These are phyloP conservation scores for Calosoma granatense DNA, from an alignment of 1,140 invertebrate species.

Conservation along the genomic window DNA sequence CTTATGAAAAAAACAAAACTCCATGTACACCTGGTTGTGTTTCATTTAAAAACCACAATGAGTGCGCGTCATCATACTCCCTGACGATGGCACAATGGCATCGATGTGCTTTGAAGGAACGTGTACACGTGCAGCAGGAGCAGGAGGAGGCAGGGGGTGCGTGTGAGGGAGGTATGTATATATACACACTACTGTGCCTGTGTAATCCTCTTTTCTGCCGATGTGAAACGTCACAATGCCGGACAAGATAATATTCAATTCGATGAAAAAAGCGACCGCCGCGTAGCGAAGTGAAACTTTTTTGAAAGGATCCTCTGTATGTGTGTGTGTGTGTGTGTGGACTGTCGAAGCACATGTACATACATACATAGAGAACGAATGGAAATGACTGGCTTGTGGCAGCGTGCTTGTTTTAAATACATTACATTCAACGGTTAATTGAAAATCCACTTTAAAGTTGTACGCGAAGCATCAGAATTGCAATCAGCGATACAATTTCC, in stretches of 20 bases:
- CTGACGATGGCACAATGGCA: too few relatives aligned
- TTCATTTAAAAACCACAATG: too few relatives aligned
- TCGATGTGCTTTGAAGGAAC: too few relatives aligned
- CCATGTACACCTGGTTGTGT: too few relatives aligned
- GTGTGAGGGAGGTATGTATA: too few relatives aligned
- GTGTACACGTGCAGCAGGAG: too few relatives aligned
- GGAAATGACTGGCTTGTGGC: neutral
- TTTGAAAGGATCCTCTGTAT: too few relatives aligned
- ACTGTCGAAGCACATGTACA: neutral
- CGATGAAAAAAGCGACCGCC: neutral
- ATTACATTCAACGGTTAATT: constrained; percentile 33
- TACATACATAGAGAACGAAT: too few relatives aligned
- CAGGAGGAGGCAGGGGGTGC: too few relatives aligned
- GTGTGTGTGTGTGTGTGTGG: too few relatives aligned
- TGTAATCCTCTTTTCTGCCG: constrained; percentile 19
- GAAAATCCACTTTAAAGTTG: constrained; percentile 33
- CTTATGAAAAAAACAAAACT: too few relatives aligned
- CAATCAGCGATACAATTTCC: constrained; percentile 37
- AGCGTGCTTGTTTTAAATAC: constrained; percentile 27
- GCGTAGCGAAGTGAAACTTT: neutral
- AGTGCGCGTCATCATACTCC: too few relatives aligned
- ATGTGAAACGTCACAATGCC: constrained; percentile 17
- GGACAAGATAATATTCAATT: constrained; percentile 23
- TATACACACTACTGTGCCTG: neutral
- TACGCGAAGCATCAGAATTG: constrained; percentile 24